A percentile compares a stretch with the other conserved stretches of the same genome.
Evolutionary conservation across 2,888 invertebrate species (phyloP).

Genomic region (Luperina nickerlii): DNA sequence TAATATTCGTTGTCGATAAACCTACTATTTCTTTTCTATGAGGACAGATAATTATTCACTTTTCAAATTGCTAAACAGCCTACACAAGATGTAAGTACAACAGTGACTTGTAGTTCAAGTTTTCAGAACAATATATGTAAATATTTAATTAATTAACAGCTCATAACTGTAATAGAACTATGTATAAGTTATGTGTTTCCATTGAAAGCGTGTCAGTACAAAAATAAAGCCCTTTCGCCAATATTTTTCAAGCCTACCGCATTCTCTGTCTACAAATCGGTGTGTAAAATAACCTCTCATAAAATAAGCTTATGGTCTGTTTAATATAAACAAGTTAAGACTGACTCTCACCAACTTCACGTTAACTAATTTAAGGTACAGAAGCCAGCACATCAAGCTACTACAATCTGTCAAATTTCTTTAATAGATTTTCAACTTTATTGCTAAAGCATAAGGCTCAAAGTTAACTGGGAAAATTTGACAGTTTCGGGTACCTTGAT

Average conservation of each 20-base stretch:
- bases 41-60: neutral
- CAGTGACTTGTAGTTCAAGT: neutral
- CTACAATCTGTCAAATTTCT: too few species aligned
- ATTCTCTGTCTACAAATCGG: neutral
- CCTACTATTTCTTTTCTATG: neutral
- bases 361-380: neutral
- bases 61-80: conserved; percentile 14
- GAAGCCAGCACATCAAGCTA: too few species aligned
- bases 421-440: too few species aligned
- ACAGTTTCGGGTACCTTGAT: too few species aligned
- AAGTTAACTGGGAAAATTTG: too few species aligned
- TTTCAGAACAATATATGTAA: neutral
- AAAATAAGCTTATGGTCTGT: conserved; percentile 18
- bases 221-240: neutral
- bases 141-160: neutral
- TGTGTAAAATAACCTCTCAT: conserved; percentile 2
- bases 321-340: neutral
- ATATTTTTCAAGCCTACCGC: neutral
- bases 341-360: conserved; percentile 1
- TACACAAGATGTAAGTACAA: conserved; percentile 15
- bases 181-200: neutral
- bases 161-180: neutral
- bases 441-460: too few species aligned
- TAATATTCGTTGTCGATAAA: neutral
- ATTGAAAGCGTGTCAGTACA: conserved; percentile 6